Percentiles rank a stretch among this genome's conserved stretches.
phyloP scores from a whole-genome alignment of 2,113 vertebrate species.

The Mesocricetus auratus region DNA sequence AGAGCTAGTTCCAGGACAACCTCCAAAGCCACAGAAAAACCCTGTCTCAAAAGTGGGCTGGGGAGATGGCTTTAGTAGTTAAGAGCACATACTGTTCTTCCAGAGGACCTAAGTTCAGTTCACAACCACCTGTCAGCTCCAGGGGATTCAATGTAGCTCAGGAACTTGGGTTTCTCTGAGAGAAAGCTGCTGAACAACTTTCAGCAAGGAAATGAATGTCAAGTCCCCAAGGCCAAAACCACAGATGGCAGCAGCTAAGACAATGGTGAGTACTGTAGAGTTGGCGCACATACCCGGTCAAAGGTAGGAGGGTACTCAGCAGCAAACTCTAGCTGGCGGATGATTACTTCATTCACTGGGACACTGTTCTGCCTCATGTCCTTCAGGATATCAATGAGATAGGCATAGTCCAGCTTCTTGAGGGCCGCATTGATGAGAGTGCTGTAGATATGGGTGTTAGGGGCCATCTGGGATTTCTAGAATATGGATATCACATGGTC shows the following conservation, averaged over 20 bases:
- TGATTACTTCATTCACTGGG: conserved; percentile 93
- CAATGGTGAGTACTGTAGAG: background rate
- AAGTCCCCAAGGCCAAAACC: background rate
- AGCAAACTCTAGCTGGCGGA: conserved; percentile 95
- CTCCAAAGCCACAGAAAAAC: too few relatives aligned
- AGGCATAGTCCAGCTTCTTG: conserved; percentile 92
- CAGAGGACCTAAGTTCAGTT: background rate
- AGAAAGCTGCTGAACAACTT: background rate
- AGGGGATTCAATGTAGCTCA: background rate
- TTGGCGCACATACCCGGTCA: conserved; percentile 88
- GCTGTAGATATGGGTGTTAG: conserved; percentile 94
- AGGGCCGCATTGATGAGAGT: conserved; percentile 91
- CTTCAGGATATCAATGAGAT: conserved; percentile 91
- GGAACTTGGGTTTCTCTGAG: background rate
- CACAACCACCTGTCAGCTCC: background rate
- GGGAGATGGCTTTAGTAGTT: background rate
- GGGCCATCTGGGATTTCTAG: conserved; percentile 90
- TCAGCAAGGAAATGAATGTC: background rate
- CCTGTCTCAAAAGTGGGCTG: background rate
- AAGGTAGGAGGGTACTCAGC: conserved; percentile 93
- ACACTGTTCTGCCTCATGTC: conserved; percentile 90
- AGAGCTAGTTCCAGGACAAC: too few relatives aligned
- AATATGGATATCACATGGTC: background rate
- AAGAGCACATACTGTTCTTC: background rate
- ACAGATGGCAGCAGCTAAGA: background rate